Evolutionary conservation across 2,888 invertebrate species (phyloP), one percentile per base, ranked within the genome.

Genomic region (Hedya salicella): DNA sequence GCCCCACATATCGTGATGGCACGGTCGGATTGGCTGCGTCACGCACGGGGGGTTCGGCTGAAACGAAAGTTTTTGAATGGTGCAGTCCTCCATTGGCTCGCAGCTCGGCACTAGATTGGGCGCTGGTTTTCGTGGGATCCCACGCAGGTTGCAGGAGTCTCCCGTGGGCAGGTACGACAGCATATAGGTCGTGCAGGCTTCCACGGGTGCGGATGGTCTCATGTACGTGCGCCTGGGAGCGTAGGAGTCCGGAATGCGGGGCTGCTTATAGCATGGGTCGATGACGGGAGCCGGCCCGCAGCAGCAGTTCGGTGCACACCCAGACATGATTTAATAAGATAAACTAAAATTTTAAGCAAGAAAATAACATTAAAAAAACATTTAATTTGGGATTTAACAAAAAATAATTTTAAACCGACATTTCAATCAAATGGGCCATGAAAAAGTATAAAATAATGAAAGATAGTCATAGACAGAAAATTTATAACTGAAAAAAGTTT

Each of bases 131-230:
- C 81, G 73, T 3, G 79, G 69, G 56, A 80, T 73, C 1, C 89
- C 79, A 79, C 94, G 75, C 0, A 93, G 80, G 64, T 88, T 87
- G 71, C 75, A 73, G 69, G 88, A 86, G 0, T 85, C 89, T 1
- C 88, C 88, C 0, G 83, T 85, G 0, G 94, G 94, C 16, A 94
- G 82, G 74, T 94, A 95, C 0, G 95, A 95, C 71, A 95, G 90
- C 67, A 94, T 94, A 80, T 95, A 95, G 0, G 95, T 94, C 16
- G 95, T 95, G 69, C 93, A 91, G 0, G 81, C 84, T 68, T 95
- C 94, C 75, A 95, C 90, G 0, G 92, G 93, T 0, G 93, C 91
- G 0, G 89, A 86, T 0, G 95, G 95, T 50, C 93, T 93, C 77
- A 91, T 80, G 76, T 94, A 95, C 71, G 89, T 91, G 0, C 93